A percentile compares a stretch with the other conserved stretches of the same genome.
These are phyloP conservation scores for Cossypha heuglini DNA, from an alignment of 2,797 vertebrate genomes.

Conservation along the genomic window DNA sequence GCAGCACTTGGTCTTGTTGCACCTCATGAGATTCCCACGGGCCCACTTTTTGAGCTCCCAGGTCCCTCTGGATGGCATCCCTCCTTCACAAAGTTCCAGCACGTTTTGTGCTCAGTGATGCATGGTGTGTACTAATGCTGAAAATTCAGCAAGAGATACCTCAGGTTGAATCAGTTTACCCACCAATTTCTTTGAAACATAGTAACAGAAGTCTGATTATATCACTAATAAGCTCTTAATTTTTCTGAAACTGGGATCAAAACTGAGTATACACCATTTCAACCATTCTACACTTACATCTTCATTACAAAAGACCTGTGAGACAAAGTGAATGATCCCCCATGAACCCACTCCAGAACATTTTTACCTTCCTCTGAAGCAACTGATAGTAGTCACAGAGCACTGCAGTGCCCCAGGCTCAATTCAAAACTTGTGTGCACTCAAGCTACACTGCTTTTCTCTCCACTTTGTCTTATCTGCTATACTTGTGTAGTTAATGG, in stretches of 20 bases:
- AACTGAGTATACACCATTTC: neutral
- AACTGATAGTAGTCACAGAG: neutral
- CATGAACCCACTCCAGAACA: neutral
- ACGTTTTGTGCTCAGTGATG: neutral
- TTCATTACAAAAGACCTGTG: neutral
- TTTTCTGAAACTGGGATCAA: neutral
- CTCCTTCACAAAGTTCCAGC: neutral
- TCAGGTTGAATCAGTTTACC: neutral
- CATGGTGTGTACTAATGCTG: rapidly evolving
- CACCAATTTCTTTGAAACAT: neutral
- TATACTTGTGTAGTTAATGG: neutral
- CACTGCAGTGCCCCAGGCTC: neutral
- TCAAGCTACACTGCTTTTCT: neutral
- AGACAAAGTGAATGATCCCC: neutral
- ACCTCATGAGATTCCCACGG: neutral
- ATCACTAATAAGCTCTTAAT: neutral
- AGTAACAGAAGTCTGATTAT: neutral
- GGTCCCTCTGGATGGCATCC: neutral
- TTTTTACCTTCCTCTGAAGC: neutral
- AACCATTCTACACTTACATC: neutral
- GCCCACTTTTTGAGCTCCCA: neutral
- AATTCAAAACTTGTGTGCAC: neutral
- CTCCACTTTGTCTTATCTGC: neutral
- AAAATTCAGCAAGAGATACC: neutral
- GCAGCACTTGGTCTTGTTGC: neutral